These are phyloP conservation scores for Falco berigora DNA, from an alignment of 2,797 vertebrate genomes.

Conservation along the genomic window DNA sequence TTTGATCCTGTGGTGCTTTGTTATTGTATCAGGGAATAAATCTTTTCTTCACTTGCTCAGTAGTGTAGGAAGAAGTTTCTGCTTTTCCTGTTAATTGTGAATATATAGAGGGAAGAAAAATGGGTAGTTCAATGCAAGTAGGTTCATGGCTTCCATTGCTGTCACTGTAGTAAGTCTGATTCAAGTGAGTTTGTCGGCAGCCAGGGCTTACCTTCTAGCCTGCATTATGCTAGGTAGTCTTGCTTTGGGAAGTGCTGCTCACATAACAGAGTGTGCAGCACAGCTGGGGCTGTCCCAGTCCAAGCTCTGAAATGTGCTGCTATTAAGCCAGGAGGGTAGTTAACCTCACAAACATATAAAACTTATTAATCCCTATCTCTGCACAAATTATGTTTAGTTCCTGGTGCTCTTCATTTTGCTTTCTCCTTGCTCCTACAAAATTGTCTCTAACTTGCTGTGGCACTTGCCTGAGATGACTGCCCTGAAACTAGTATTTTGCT, in stretches of 20 bases:
- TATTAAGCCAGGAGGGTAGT: background rate
- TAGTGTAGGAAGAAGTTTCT: background rate
- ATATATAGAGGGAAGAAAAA: background rate
- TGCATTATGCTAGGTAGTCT: rapidly evolving
- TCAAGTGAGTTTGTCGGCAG: background rate
- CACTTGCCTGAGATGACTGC: background rate
- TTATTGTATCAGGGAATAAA: background rate
- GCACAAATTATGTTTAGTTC: background rate
- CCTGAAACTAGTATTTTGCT: background rate
- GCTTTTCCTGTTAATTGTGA: background rate
- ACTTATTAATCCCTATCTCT: background rate
- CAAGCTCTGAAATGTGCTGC: background rate
- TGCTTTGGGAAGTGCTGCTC: background rate
- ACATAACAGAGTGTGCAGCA: background rate
- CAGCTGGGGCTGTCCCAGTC: background rate
- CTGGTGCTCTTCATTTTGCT: background rate
- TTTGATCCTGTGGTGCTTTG: background rate
- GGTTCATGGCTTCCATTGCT: background rate
- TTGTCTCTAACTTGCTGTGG: background rate
- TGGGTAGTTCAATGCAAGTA: background rate
- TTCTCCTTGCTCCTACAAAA: background rate
- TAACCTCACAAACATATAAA: background rate
- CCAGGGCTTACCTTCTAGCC: background rate
- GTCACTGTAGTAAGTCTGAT: background rate
- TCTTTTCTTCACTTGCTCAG: background rate